phyloP scores from a whole-genome alignment of 2,113 vertebrate species.

The Aphyosemion australe region DNA sequence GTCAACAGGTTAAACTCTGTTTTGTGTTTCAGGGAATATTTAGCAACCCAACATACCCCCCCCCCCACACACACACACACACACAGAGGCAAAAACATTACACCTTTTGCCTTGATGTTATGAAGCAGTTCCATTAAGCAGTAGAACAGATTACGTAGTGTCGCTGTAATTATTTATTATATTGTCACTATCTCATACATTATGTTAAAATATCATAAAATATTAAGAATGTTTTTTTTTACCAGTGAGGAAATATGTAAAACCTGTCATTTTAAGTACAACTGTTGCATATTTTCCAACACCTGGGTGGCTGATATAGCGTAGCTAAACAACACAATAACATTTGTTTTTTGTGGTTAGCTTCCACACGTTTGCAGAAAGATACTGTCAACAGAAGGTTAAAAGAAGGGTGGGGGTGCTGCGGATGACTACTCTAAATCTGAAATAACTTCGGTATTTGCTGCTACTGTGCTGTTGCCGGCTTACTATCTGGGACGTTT shows the following conservation, averaged over 20 bases:
- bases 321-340: not conserved
- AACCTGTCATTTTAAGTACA: not conserved
- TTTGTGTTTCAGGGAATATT: too few species aligned
- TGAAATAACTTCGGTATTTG: slow-evolving; percentile 42
- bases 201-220: not conserved
- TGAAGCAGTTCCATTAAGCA: too few species aligned
- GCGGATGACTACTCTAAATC: slow-evolving; percentile 24
- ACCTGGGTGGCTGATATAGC: not conserved
- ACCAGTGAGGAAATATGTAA: not conserved
- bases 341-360: not conserved
- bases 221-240: not conserved
- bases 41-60: too few species aligned
- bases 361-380: slow-evolving; percentile 15
- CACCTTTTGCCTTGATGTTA: too few species aligned
- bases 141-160: too few species aligned
- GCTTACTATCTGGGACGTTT: slow-evolving; percentile 54
- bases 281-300: not conserved
- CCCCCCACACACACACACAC: too few species aligned
- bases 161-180: too few species aligned
- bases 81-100: too few species aligned
- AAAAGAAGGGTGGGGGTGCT: slow-evolving; percentile 8
- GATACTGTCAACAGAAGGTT: slow-evolving; percentile 14
- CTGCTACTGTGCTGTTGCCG: slow-evolving; percentile 21
- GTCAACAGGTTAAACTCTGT: too few species aligned
- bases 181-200: too few species aligned